A percentile compares a stretch with the other conserved stretches of the same genome.
Evolutionary conservation across 2,113 vertebrate genomes (phyloP).

Genomic region (Siphamia tubifer): DNA sequence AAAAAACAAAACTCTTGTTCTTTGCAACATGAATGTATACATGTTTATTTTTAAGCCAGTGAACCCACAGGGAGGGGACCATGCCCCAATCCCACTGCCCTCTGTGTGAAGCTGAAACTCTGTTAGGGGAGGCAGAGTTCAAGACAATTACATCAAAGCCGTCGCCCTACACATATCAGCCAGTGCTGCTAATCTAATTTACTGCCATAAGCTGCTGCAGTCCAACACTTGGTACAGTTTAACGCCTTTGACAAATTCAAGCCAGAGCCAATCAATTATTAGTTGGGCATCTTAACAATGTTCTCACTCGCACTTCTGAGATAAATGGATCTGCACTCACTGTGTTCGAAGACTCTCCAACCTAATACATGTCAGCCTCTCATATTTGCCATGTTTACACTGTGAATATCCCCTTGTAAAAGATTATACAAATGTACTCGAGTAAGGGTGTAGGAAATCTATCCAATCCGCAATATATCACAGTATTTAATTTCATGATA

Average conservation of each 20-base stretch:
- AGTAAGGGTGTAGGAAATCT: too few species aligned
- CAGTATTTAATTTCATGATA: too few species aligned
- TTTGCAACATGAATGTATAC: constrained; percentile 18
- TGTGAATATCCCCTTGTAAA: too few species aligned
- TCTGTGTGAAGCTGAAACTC: constrained; percentile 24
- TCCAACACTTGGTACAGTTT: constrained; percentile 24
- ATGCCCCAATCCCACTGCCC: not conserved
- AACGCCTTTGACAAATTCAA: constrained; percentile 13
- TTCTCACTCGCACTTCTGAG: not conserved
- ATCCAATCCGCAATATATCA: too few species aligned
- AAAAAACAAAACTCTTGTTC: constrained; percentile 17
- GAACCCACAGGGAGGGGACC: constrained; percentile 16
- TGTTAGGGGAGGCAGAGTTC: not conserved
- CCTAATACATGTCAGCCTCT: not conserved
- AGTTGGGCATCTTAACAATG: not conserved
- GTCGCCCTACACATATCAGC: constrained; percentile 8
- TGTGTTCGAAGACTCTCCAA: not conserved
- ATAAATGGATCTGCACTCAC: constrained; percentile 3
- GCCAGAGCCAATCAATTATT: not conserved
- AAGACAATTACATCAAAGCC: constrained; percentile 44
- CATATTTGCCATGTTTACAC: not conserved
- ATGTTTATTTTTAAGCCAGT: constrained; percentile 51
- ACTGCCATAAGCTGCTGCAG: constrained; percentile 23
- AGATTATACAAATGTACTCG: too few species aligned
- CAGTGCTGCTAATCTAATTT: constrained; percentile 50